Conservation (phyloP, 2,113 vertebrate genomes). For the Hemibagrus wyckioides region DNA sequence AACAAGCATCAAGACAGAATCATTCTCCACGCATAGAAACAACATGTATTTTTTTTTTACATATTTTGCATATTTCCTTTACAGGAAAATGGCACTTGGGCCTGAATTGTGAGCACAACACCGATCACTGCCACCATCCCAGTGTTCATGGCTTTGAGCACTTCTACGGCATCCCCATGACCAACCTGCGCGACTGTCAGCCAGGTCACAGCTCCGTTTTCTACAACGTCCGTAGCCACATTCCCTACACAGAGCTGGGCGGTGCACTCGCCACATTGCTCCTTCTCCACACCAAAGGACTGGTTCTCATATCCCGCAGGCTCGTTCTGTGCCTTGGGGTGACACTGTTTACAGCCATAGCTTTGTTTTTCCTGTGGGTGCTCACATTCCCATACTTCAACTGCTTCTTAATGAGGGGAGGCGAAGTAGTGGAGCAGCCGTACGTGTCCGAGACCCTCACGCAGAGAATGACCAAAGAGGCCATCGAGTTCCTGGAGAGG, state of each 20-base stretch:
- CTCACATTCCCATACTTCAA: conserved; percentile 75
- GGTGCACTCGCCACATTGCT: conserved; percentile 56
- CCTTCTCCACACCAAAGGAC: conserved; percentile 52
- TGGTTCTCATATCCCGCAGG: conserved; percentile 53
- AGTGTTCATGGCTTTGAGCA: conserved; percentile 81
- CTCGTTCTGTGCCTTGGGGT: conserved; percentile 50
- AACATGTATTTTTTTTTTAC: not conserved
- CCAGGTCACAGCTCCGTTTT: conserved; percentile 77
- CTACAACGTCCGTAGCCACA: conserved; percentile 21
- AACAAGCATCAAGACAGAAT: not conserved
- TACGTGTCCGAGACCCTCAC: conserved; percentile 78
- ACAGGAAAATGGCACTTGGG: conserved; percentile 91
- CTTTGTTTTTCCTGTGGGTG: conserved; percentile 61
- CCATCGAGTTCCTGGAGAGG: conserved; percentile 75
- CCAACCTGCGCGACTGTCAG: conserved; percentile 86
- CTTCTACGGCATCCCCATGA: conserved; percentile 82
- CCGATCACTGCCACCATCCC: conserved; percentile 90
- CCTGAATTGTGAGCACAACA: conserved; percentile 76
- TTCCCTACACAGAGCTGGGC: conserved; percentile 53
- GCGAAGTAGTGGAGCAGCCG: conserved; percentile 79
- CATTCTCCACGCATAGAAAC: not conserved
- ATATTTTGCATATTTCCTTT: not conserved
- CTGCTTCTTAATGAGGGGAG: conserved; percentile 83
- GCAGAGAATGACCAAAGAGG: conserved; percentile 78
- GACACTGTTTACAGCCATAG: not conserved